Percentiles rank a stretch among this genome's conserved stretches.
Conservation (phyloP, 2,888 invertebrate species). For the Automeris io region DNA sequence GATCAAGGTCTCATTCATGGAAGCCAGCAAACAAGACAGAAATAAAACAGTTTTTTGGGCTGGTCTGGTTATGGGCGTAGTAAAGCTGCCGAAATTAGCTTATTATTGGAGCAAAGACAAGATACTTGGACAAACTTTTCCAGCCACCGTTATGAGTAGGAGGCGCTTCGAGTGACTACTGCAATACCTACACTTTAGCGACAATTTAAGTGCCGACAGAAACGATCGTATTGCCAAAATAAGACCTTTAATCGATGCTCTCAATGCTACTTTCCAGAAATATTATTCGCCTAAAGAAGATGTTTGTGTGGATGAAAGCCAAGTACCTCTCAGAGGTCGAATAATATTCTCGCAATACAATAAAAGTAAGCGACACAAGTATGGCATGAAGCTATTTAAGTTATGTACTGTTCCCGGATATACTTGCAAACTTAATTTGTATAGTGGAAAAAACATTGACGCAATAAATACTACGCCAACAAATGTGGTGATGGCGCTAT, state of each 20-base stretch:
- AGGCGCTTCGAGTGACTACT: conserved; percentile 26
- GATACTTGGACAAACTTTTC: conserved; percentile 24
- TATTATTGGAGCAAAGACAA: conserved; percentile 27
- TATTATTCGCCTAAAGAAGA: conserved; percentile 25
- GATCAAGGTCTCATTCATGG: conserved; percentile 22
- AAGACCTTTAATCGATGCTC: conserved; percentile 20
- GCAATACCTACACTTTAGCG: conserved; percentile 24
- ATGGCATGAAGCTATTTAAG: conserved; percentile 32
- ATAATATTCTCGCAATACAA: conserved; percentile 27
- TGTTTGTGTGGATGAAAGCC: conserved; percentile 27
- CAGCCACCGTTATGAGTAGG: conserved; percentile 24
- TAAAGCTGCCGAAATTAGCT: conserved; percentile 23
- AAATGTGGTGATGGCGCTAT: conserved; percentile 26
- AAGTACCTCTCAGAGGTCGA: conserved; percentile 24
- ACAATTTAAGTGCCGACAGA: conserved; percentile 21
- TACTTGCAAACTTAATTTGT: conserved; percentile 24
- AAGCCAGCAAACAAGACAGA: conserved; percentile 24
- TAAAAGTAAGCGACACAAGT: conserved; percentile 22
- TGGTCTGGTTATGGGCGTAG: conserved; percentile 26
- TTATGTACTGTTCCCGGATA: conserved; percentile 28
- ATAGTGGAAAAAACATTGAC: conserved; percentile 30
- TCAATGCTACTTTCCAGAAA: conserved; percentile 23
- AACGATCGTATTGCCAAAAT: conserved; percentile 25
- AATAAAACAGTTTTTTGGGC: conserved; percentile 25
- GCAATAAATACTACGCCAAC: conserved; percentile 22